Percentiles rank a stretch among this genome's conserved stretches.
Conservation (phyloP, 2,888 invertebrate species). For the Drosophila mayaguana region DNA sequence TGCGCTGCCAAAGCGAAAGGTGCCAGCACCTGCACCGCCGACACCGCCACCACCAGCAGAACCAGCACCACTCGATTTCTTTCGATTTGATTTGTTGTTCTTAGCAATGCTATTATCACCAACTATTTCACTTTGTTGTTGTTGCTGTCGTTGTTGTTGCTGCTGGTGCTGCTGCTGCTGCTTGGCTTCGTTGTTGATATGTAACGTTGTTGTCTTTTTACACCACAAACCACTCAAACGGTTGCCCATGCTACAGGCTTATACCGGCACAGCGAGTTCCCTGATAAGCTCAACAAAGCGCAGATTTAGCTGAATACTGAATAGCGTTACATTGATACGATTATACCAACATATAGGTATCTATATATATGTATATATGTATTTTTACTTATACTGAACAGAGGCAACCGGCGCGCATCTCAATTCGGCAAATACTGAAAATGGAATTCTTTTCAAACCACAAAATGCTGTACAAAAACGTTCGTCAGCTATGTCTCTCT, state of each 20-base stretch:
- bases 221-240: constrained; percentile 84
- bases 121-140: constrained; percentile 13
- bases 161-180: constrained; percentile 34
- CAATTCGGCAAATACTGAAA: constrained; percentile 83
- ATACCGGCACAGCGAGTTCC: constrained; percentile 27
- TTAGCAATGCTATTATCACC: constrained; percentile 31
- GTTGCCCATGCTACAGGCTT: constrained; percentile 84
- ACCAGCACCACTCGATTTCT: constrained; percentile 54
- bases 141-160: not conserved
- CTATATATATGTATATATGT: not conserved
- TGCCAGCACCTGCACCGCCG: constrained; percentile 51
- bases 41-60: constrained; percentile 9
- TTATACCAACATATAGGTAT: constrained; percentile 22
- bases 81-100: constrained; percentile 51
- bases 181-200: constrained; percentile 52
- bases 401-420: constrained; percentile 78
- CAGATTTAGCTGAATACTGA: not conserved
- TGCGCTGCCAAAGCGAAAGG: constrained; percentile 68
- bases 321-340: constrained; percentile 26
- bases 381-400: not conserved
- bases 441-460: constrained; percentile 79
- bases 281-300: constrained; percentile 21
- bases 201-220: constrained; percentile 80
- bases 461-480: constrained; percentile 67
- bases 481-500: constrained; percentile 34